A percentile compares a stretch with the other conserved stretches of the same genome.
Evolutionary conservation across 2,888 invertebrate species (phyloP).

Genomic region (Caenorhabditis uteleia): DNA sequence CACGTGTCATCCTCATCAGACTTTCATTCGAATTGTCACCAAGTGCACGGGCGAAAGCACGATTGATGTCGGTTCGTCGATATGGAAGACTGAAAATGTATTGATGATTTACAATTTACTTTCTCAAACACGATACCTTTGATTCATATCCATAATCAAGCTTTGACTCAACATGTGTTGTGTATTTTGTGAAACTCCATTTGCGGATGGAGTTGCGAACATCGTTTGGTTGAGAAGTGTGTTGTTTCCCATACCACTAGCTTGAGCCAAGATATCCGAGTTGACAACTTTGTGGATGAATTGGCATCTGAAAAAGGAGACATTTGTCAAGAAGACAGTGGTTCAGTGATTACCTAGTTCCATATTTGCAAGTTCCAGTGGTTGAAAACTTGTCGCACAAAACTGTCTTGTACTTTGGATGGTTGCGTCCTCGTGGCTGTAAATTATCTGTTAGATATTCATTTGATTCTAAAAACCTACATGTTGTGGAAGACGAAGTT

Average conservation of each 20-base stretch:
- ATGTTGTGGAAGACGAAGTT: slow-evolving; percentile 44
- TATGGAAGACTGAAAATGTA: slow-evolving; percentile 18
- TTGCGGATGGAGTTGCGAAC: neutral
- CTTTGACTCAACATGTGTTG: no score
- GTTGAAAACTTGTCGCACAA: slow-evolving; percentile 55
- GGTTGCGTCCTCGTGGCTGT: slow-evolving; percentile 52
- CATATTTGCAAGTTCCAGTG: slow-evolving; percentile 47
- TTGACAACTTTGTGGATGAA: slow-evolving; percentile 47
- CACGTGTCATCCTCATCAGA: no score
- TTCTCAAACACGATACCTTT: neutral
- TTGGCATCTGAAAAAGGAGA: slow-evolving; percentile 27
- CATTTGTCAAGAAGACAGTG: neutral
- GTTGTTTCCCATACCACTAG: slow-evolving; percentile 10
- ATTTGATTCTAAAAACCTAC: slow-evolving; percentile 17
- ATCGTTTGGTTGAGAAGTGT: slow-evolving; percentile 13
- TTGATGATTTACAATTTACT: neutral
- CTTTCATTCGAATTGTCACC: neutral
- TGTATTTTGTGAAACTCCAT: no score
- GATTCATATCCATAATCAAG: neutral
- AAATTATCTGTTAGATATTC: slow-evolving; percentile 7
- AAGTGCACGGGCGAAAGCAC: slow-evolving; percentile 23
- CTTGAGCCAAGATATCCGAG: slow-evolving; percentile 5
- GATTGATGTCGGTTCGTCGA: slow-evolving; percentile 12
- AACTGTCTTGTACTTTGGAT: slow-evolving; percentile 59
- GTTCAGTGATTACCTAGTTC: slow-evolving; percentile 11